Evolutionary conservation across 1,140 invertebrate species (phyloP).

Genomic region (Lucilia sericata): DNA sequence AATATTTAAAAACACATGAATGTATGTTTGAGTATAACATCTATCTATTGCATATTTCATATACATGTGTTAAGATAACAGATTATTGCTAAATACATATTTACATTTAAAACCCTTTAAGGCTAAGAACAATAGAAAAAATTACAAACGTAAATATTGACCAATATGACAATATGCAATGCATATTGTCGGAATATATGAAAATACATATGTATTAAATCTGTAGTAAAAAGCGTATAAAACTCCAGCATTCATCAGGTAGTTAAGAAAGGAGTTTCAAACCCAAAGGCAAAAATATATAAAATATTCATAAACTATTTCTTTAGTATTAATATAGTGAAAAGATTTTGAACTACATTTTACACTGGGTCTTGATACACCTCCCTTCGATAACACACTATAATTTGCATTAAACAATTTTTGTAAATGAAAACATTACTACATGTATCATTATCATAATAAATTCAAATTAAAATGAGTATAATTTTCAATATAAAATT

Average conservation of each 20-base stretch:
- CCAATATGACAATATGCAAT: constrained; percentile 14
- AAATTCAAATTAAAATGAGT: neutral
- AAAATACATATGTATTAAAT: neutral
- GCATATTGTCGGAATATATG: neutral
- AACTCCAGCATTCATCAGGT: neutral
- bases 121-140: neutral
- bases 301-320: too few relatives aligned
- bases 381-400: neutral
- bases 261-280: neutral
- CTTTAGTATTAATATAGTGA: too few relatives aligned
- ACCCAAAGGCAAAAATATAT: neutral
- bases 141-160: constrained; percentile 1
- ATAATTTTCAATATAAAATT: neutral
- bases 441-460: neutral
- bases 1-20: too few relatives aligned
- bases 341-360: too few relatives aligned
- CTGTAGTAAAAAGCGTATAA: too few relatives aligned
- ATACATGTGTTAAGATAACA: constrained; percentile 35
- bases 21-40: neutral
- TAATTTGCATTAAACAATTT: neutral
- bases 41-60: constrained; percentile 31
- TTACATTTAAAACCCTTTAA: constrained; percentile 11
- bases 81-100: constrained; percentile 23
- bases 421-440: neutral
- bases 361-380: too few relatives aligned